A percentile compares a stretch with the other conserved stretches of the same genome.
Conservation (phyloP, 30 jellyfish, hydroid and myxozoan genomes). For the Turritopsis rubra region DNA sequence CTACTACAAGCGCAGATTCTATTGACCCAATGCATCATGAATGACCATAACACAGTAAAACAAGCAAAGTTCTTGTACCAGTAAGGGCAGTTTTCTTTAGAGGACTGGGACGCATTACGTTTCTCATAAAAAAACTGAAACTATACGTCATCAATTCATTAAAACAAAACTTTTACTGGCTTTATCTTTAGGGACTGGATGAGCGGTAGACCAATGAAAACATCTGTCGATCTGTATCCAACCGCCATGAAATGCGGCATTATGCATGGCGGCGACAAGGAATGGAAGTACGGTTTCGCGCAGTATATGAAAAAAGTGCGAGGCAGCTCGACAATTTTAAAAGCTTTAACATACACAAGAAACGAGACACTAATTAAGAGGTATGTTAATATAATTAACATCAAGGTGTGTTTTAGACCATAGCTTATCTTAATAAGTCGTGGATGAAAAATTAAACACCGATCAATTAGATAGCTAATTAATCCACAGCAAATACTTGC, state of each 20-base stretch:
- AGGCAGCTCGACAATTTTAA: neutral
- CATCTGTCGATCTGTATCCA: constrained; percentile 7
- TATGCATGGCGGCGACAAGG: neutral
- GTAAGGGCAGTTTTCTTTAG: neutral
- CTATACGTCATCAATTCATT: neutral
- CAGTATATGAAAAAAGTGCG: constrained; percentile 13
- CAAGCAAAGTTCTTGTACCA: constrained; percentile 12
- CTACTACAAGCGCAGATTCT: constrained; percentile 21
- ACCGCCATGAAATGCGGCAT: constrained; percentile 18
- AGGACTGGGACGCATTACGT: neutral
- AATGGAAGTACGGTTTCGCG: constrained; percentile 11
- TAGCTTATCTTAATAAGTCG: neutral
- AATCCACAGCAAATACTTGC: too few species aligned
- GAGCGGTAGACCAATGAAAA: constrained; percentile 16
- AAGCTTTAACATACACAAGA: constrained; percentile 10
- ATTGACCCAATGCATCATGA: constrained; percentile 10
- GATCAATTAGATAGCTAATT: too few species aligned
- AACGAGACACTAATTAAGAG: constrained; percentile 11
- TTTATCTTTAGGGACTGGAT: constrained; percentile 31
- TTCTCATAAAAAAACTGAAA: neutral
- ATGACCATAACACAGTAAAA: neutral
- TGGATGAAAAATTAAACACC: too few species aligned
- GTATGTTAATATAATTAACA: constrained; percentile 5
- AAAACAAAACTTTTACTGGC: neutral
- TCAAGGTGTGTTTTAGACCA: neutral